Evolutionary conservation across 2,113 vertebrate species (phyloP).

Genomic region (Anguilla japonica): DNA sequence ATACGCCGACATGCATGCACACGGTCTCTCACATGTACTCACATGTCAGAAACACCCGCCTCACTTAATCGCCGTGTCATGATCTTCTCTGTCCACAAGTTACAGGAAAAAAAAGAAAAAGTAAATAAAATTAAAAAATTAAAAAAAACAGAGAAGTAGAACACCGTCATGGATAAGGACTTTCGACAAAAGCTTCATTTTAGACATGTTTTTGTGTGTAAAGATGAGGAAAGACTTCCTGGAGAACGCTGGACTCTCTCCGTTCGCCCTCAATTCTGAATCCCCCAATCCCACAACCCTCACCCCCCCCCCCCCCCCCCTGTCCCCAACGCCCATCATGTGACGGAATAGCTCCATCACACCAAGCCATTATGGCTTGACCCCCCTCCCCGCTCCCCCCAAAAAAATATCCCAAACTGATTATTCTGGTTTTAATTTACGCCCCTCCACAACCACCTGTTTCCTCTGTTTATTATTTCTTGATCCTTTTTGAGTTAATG

Average conservation of each 20-base stretch:
- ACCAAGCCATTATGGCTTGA: conserved; percentile 23
- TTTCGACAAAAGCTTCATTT: conserved; percentile 61
- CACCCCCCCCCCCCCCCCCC: conserved; percentile 39
- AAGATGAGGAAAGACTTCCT: conserved; percentile 47
- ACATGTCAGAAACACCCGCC: conserved; percentile 57
- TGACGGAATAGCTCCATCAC: conserved; percentile 25
- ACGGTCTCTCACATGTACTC: conserved; percentile 73
- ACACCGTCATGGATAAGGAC: conserved; percentile 51
- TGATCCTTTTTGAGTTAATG: conserved; percentile 71
- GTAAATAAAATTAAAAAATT: conserved; percentile 44
- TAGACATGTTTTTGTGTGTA: conserved; percentile 53
- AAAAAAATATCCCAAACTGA: conserved; percentile 31
- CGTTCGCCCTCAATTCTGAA: conserved; percentile 9
- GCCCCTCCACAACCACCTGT: conserved; percentile 45
- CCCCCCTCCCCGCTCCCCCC: background rate
- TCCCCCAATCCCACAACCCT: conserved; percentile 23
- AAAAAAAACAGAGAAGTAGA: conserved; percentile 41
- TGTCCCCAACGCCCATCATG: background rate
- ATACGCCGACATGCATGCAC: conserved; percentile 65
- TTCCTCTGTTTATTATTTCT: conserved; percentile 34
- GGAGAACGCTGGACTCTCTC: conserved; percentile 54
- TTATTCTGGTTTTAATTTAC: conserved; percentile 53
- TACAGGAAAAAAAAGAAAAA: conserved; percentile 35
- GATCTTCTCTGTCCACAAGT: conserved; percentile 55
- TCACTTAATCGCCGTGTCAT: conserved; percentile 59